Percentiles rank a stretch among this genome's conserved stretches.
Conservation (phyloP, 2,888 invertebrate genomes). For the Meloe dianella region DNA sequence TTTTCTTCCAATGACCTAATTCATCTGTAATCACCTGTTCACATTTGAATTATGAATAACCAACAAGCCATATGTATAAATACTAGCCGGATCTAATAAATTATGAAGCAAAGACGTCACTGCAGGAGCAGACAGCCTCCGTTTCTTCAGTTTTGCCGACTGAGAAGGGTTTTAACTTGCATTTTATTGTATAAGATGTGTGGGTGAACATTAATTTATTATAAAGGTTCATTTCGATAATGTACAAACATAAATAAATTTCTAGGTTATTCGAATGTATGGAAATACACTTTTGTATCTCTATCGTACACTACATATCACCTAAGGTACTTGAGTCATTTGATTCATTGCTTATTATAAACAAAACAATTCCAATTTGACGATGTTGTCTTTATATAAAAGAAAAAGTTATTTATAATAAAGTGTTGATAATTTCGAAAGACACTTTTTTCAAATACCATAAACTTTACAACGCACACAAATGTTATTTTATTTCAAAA, state of each 20-base stretch:
- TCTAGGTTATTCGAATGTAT: slow-evolving; percentile 6
- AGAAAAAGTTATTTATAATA: neutral
- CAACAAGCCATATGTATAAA: slow-evolving; percentile 54
- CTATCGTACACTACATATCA: neutral
- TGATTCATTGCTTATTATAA: neutral
- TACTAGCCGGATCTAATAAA: slow-evolving; percentile 54
- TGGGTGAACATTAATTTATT: slow-evolving; percentile 20
- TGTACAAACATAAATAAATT: slow-evolving; percentile 6
- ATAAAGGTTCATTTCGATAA: neutral
- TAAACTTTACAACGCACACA: slow-evolving; percentile 50
- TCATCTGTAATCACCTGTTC: slow-evolving; percentile 38
- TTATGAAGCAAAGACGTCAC: slow-evolving; percentile 45
- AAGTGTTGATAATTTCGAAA: slow-evolving; percentile 11
- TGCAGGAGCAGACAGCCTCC: slow-evolving; percentile 45
- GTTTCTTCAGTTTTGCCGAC: slow-evolving; percentile 40
- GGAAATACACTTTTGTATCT: neutral
- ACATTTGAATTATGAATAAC: slow-evolving; percentile 54
- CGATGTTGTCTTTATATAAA: neutral
- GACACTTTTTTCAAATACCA: slow-evolving; percentile 42
- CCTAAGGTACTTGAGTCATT: neutral
- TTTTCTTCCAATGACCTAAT: slow-evolving; percentile 33
- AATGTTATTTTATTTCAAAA: slow-evolving; percentile 51
- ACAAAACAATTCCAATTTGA: neutral
- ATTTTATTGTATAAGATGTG: slow-evolving; percentile 2
- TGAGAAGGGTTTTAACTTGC: slow-evolving; percentile 38